Conservation (phyloP, 2,797 vertebrate genomes). For the Hemitrygon akajei region DNA sequence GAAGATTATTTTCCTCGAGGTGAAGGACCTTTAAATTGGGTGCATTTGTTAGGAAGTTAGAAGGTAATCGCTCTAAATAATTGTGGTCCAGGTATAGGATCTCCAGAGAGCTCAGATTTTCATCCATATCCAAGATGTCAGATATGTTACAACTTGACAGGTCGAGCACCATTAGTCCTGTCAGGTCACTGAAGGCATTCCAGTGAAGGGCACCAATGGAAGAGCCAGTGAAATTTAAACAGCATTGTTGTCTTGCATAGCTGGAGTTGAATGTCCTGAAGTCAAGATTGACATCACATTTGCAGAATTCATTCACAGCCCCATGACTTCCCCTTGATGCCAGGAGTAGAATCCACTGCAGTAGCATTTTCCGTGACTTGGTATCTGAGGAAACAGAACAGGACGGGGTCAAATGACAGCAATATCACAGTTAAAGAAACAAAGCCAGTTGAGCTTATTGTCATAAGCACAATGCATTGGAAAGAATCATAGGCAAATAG, state of each 20-base stretch:
- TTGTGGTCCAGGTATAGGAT: conserved; percentile 67
- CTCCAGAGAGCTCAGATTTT: conserved; percentile 48
- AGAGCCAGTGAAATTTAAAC: conserved; percentile 74
- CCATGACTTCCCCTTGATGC: conserved; percentile 44
- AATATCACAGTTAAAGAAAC: not conserved
- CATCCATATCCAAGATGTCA: conserved; percentile 43
- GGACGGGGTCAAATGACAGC: not conserved
- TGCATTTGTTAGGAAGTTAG: conserved; percentile 61
- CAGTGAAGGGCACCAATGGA: conserved; percentile 59
- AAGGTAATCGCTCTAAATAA: conserved; percentile 59
- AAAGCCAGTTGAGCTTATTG: not conserved
- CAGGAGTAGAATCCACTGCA: conserved; percentile 48
- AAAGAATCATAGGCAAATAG: too few species aligned
- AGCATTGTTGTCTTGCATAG: conserved; percentile 57
- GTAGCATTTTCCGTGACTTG: conserved; percentile 48
- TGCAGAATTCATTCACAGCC: conserved; percentile 49
- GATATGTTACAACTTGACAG: conserved; percentile 68
- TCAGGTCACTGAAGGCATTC: conserved; percentile 55
- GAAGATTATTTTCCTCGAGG: conserved; percentile 64
- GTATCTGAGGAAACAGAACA: conserved; percentile 41
- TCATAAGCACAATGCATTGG: not conserved
- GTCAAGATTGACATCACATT: conserved; percentile 58
- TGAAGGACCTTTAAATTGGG: conserved; percentile 61
- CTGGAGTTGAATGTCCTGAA: conserved; percentile 53
- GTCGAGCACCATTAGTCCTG: conserved; percentile 60